phyloP scores from a whole-genome alignment of 2,797 vertebrate genomes.

The Argentina silus region DNA sequence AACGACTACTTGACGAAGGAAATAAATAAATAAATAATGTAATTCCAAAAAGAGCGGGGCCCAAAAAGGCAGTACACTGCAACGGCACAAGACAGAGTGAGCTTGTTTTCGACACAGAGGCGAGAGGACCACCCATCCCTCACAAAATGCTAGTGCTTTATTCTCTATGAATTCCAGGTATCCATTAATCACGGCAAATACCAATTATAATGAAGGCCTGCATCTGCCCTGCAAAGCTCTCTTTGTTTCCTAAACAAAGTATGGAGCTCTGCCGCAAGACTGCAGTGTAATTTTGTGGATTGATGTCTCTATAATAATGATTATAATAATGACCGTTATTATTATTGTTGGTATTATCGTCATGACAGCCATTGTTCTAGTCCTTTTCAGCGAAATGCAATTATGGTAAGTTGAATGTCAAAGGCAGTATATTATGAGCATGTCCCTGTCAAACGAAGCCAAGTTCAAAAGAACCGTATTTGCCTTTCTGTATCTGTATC shows the following conservation, averaged over 20 bases:
- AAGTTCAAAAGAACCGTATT: not conserved
- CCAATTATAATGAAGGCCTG: slow-evolving; percentile 74
- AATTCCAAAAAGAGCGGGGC: slow-evolving; percentile 48
- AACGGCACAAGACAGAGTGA: slow-evolving; percentile 50
- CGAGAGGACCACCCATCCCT: slow-evolving; percentile 62
- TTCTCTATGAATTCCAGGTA: slow-evolving; percentile 61
- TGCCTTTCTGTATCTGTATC: not conserved
- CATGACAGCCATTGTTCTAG: slow-evolving; percentile 47
- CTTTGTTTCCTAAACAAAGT: slow-evolving; percentile 64
- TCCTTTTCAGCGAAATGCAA: slow-evolving; percentile 40
- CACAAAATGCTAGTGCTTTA: slow-evolving; percentile 43
- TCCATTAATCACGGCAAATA: slow-evolving; percentile 79
- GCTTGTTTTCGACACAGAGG: slow-evolving; percentile 44
- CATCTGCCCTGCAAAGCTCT: slow-evolving; percentile 41
- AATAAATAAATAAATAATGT: slow-evolving; percentile 63
- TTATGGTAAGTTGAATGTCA: slow-evolving; percentile 39
- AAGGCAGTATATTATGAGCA: slow-evolving; percentile 5
- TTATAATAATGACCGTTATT: slow-evolving; percentile 39
- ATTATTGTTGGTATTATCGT: slow-evolving; percentile 49
- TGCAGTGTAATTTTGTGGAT: slow-evolving; percentile 49
- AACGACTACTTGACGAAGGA: slow-evolving; percentile 50
- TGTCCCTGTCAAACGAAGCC: not conserved
- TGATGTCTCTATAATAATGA: slow-evolving; percentile 55
- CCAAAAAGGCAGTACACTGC: slow-evolving; percentile 51
- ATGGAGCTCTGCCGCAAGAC: slow-evolving; percentile 47